Evolutionary conservation across 2,888 invertebrate genomes (phyloP), one percentile per base, ranked within the genome.

Genomic region (Erannis defoliaria): DNA sequence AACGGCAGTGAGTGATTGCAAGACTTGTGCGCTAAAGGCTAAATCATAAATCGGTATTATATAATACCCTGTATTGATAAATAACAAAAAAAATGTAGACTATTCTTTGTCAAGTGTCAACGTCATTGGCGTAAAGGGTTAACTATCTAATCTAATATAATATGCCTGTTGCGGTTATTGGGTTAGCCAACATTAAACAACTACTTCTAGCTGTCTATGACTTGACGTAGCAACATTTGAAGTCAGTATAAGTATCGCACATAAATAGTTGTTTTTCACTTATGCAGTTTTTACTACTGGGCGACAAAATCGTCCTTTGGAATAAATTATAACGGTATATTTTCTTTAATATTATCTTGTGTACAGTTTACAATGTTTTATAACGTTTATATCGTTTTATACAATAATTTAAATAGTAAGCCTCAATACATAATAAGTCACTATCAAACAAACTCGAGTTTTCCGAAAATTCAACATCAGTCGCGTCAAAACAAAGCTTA

Each of bases 371-470:
- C 5, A 21, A 42, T 42, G 19, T 40, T 40, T 40, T n/a, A n/a
- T 21, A 21, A 19, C 21, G 10, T 2, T 38, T 38, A 38, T 8
- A 38, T 16, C 8, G 38, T 26, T n/a, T n/a, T 26, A 26, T 8
- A 26, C 26, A 26, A 26, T 26, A 26, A 26, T 1, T 35, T 14
- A 35, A 38, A 37, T 18, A 38, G 16, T 46, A 46, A 48, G 23
- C 62, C 55, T 67, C 61, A 66, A 5, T 4, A n/a, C 14, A 14
- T 35, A 35, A 64, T 70, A 69, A 69, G 69, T 66, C 69, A 72
- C 71, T 66, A 72, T 64, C 75, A 75, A 74, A 75, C 78, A 80
- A 80, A 84, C 81, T 80, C 78, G 78, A 79, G 66, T 68, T 62
- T 69, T 66, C 54, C 62, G 58, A 18, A 56, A 67, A 54, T n/a